A percentile compares a stretch with the other conserved stretches of the same genome.
Conservation (phyloP, 2,113 vertebrate species). For the Neolamprologus ventralis region DNA sequence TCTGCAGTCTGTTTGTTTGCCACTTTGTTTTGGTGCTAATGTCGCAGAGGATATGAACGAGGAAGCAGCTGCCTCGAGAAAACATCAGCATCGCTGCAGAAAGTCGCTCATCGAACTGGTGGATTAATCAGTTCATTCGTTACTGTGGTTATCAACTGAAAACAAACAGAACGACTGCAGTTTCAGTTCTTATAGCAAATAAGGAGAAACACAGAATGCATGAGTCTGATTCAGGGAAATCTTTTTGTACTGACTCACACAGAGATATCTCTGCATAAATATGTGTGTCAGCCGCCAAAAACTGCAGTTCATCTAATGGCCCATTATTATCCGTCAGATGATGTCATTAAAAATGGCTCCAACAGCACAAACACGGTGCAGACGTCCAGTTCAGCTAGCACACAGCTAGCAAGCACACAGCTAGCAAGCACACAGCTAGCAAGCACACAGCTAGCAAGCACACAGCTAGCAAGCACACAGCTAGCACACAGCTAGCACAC, state of each 20-base stretch:
- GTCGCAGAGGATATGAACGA: neutral
- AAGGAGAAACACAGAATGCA: neutral
- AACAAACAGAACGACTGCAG: neutral
- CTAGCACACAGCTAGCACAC: too few relatives aligned
- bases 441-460: too few relatives aligned
- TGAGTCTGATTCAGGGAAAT: neutral
- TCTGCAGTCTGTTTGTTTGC: neutral
- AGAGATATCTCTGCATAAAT: neutral
- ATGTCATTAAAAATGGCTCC: neutral
- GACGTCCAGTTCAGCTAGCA: neutral
- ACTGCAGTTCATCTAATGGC: neutral
- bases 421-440: too few relatives aligned
- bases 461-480: too few relatives aligned
- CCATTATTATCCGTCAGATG: neutral
- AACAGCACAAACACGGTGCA: neutral
- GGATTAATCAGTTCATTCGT: neutral
- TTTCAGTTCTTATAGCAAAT: neutral
- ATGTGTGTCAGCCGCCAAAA: fast-evolving
- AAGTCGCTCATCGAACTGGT: neutral
- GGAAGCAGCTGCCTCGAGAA: neutral
- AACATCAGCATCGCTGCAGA: neutral
- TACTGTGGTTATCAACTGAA: fast-evolving
- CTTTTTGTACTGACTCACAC: neutral
- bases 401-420: too few relatives aligned
- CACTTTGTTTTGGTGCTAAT: neutral